A percentile compares a stretch with the other conserved stretches of the same genome.
phyloP scores from a whole-genome alignment of 2,797 vertebrate species.

The Neosalanx taihuensis region DNA sequence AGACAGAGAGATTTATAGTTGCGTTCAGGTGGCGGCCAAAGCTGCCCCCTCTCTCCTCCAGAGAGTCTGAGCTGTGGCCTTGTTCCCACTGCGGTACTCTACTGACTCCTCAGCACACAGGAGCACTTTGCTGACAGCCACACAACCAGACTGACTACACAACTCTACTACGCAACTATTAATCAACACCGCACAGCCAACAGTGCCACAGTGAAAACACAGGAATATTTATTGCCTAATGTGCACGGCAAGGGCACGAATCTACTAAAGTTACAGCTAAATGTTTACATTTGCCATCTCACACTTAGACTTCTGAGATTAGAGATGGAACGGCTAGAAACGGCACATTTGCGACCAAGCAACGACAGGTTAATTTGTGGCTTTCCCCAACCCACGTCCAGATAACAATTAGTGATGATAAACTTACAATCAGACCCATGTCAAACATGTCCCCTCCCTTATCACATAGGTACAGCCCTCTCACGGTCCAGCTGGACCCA shows the following conservation, averaged over 20 bases:
- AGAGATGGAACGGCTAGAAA: not conserved
- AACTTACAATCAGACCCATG: not conserved
- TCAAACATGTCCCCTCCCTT: not conserved
- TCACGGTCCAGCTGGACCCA: slow-evolving; percentile 5
- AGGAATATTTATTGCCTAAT: no score
- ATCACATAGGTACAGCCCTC: slow-evolving; percentile 6
- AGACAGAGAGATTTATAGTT: not conserved
- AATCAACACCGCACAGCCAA: not conserved
- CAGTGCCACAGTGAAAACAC: no score
- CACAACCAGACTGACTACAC: not conserved
- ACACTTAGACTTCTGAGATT: not conserved
- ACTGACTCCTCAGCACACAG: slow-evolving; percentile 10
- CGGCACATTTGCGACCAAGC: not conserved
- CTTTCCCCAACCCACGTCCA: not conserved
- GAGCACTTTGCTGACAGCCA: not conserved
- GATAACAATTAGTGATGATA: slow-evolving; percentile 7
- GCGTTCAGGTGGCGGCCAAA: not conserved
- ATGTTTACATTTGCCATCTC: not conserved
- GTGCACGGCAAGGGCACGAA: not conserved
- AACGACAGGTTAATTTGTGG: not conserved
- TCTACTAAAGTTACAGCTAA: not conserved
- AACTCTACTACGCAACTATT: not conserved
- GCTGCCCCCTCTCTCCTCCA: not conserved
- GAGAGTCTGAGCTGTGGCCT: not conserved
- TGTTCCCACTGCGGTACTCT: not conserved